phyloP scores from a whole-genome alignment of 2,888 invertebrate genomes.

The Drosophila merina region DNA sequence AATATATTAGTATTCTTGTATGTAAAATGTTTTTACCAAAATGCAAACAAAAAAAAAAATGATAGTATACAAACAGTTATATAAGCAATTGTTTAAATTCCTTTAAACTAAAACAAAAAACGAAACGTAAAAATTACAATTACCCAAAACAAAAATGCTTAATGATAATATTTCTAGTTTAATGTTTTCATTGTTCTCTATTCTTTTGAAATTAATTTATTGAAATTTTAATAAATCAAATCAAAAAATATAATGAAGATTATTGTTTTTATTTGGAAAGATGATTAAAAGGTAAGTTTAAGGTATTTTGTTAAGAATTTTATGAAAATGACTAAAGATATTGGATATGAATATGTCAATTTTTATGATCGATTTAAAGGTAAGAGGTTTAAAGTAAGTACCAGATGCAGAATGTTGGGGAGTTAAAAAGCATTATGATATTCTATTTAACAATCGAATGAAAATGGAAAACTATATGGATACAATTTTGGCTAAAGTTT shows the following conservation, averaged over 20 bases:
- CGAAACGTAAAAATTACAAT: constrained; percentile 18
- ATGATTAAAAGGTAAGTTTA: background rate
- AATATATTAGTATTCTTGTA: constrained; percentile 60
- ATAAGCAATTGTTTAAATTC: constrained; percentile 75
- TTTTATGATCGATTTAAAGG: too few species aligned
- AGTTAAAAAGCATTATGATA: too few species aligned
- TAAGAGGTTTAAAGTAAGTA: too few species aligned
- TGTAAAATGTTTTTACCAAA: constrained; percentile 61
- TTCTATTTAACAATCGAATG: too few species aligned
- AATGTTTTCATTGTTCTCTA: constrained; percentile 76
- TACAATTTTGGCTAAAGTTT: too few species aligned
- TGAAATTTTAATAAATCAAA: constrained; percentile 70
- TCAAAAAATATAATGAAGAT: constrained; percentile 32
- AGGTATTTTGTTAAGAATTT: background rate
- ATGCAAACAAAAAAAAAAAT: constrained; percentile 38
- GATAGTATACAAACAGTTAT: constrained; percentile 51
- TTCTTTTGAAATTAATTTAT: constrained; percentile 75
- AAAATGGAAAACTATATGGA: too few species aligned
- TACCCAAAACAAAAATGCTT: constrained; percentile 48
- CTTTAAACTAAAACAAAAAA: constrained; percentile 60
- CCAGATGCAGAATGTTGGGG: too few species aligned
- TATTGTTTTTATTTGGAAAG: background rate
- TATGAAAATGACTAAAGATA: too few species aligned
- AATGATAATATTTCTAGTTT: constrained; percentile 72
- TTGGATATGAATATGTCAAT: too few species aligned